phyloP scores from a whole-genome alignment of 2,113 vertebrate species.

The Cyprinus carpio region DNA sequence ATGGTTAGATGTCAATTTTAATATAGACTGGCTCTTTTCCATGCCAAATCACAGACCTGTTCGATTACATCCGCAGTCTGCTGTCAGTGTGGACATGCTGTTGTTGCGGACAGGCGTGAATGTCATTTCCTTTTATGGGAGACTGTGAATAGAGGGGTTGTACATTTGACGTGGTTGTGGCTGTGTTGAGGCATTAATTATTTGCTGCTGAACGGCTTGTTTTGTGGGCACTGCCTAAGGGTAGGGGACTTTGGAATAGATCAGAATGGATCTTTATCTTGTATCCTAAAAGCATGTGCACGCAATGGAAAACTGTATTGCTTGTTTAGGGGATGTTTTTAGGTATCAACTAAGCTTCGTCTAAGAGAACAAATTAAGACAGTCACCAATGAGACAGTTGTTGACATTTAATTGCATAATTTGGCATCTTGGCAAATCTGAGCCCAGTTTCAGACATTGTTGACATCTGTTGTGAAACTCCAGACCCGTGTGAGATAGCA shows the following conservation, averaged over 20 bases:
- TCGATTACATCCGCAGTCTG: slow-evolving; percentile 4
- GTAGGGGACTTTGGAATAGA: background rate
- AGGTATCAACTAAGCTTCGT: background rate
- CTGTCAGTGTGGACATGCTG: background rate
- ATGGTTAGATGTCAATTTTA: background rate
- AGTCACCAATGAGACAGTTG: background rate
- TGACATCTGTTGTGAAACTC: background rate
- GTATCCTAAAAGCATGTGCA: background rate
- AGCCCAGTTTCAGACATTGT: background rate
- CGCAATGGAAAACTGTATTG: background rate
- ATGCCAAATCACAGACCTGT: background rate
- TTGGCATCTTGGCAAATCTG: background rate
- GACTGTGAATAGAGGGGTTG: slow-evolving; percentile 28
- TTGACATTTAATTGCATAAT: background rate
- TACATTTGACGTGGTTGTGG: slow-evolving; percentile 23
- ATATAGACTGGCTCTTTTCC: background rate
- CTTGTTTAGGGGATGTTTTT: background rate
- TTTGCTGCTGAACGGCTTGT: slow-evolving; percentile 10
- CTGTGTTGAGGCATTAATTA: slow-evolving; percentile 25
- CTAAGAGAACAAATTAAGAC: background rate
- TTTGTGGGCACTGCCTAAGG: slow-evolving; percentile 5
- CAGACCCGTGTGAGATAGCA: background rate
- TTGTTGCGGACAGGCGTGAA: slow-evolving; percentile 4
- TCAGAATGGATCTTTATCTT: slow-evolving; percentile 12
- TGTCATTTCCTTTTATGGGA: slow-evolving; percentile 36